These are phyloP conservation scores for Pangasianodon hypophthalmus DNA, from an alignment of 2,113 vertebrate species.

Conservation along the genomic window DNA sequence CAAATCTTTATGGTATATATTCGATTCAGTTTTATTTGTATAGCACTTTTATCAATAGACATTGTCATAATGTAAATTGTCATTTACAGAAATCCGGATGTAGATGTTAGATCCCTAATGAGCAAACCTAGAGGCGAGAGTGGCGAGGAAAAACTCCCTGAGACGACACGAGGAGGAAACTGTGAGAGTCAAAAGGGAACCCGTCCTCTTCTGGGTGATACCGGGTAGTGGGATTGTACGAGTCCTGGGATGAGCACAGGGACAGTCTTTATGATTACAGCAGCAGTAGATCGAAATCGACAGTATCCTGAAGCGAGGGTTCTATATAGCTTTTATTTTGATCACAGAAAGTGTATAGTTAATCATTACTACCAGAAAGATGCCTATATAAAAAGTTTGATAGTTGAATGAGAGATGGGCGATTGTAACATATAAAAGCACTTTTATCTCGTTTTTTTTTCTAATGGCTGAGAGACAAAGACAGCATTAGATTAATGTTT, in stretches of 20 bases:
- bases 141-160: neutral
- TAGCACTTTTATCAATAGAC: neutral
- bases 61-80: neutral
- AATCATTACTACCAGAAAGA: slow-evolving; percentile 3
- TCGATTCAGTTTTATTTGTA: neutral
- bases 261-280: neutral
- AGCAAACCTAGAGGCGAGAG: neutral
- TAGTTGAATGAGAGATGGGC: neutral
- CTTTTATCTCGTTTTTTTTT: neutral
- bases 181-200: neutral
- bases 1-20: neutral
- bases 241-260: neutral
- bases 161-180: neutral
- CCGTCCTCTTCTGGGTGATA: neutral
- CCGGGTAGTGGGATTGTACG: neutral
- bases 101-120: neutral
- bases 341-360: neutral
- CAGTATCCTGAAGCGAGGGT: neutral
- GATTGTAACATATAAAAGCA: slow-evolving; percentile 21
- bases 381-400: neutral
- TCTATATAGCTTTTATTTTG: neutral
- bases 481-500: neutral
- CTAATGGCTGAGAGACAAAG: neutral
- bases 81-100: neutral
- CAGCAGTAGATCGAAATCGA: neutral